These are phyloP conservation scores for Capreolus pygargus DNA, from an alignment of 2,113 vertebrate species.

Conservation along the genomic window DNA sequence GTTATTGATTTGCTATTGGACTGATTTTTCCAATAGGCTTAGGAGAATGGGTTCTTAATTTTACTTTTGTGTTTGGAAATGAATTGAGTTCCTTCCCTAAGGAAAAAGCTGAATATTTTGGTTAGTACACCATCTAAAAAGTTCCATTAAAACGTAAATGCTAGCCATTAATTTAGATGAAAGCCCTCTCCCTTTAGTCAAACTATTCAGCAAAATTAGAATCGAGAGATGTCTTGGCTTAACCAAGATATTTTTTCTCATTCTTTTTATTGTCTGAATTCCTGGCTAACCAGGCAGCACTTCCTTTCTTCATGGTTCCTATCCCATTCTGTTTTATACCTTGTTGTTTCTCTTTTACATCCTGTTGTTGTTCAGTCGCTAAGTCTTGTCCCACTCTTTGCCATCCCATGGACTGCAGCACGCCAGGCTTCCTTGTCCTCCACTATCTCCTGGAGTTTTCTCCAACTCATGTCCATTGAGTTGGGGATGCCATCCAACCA, in stretches of 20 bases:
- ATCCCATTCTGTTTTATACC: neutral
- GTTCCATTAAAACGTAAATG: constrained; percentile 60
- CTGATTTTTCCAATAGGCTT: constrained; percentile 6
- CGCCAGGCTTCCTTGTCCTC: neutral
- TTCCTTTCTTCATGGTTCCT: neutral
- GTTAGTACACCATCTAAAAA: neutral
- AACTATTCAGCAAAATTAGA: constrained; percentile 57
- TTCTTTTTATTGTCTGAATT: neutral
- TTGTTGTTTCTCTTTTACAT: neutral
- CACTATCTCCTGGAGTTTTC: neutral
- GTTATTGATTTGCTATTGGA: constrained; percentile 9
- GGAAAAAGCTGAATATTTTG: constrained; percentile 45
- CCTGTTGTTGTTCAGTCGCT: neutral
- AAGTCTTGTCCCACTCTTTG: neutral
- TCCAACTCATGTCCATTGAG: neutral
- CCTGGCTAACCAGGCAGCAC: neutral
- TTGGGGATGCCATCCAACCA: neutral
- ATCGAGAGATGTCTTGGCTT: constrained; percentile 55
- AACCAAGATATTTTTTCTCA: constrained; percentile 10
- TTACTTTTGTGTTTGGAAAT: constrained; percentile 36
- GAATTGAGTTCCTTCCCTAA: neutral
- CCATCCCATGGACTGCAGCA: neutral
- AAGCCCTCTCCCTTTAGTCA: constrained; percentile 51
- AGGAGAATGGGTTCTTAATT: neutral
- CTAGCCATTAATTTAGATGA: constrained; percentile 46